phyloP scores from a whole-genome alignment of 2,888 invertebrate genomes.

The Drosophila nr. fundita region DNA sequence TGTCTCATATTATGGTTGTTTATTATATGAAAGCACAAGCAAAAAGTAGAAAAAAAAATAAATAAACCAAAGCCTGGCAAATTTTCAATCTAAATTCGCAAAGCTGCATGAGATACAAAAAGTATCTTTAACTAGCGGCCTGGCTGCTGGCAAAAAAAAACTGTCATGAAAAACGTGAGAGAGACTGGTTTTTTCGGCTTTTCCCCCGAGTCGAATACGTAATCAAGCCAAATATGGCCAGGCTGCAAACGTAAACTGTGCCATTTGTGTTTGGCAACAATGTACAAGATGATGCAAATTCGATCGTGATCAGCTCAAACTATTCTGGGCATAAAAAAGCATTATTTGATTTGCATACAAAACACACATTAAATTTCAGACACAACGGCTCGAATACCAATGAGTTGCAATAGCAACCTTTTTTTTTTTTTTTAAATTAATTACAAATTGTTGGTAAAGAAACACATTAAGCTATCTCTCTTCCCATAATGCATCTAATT shows the following conservation, averaged over 20 bases:
- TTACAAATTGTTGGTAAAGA: constrained; percentile 40
- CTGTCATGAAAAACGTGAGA: constrained; percentile 43
- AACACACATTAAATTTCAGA: constrained; percentile 46
- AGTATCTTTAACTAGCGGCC: constrained; percentile 21
- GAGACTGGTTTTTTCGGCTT: constrained; percentile 43
- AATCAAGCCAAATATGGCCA: constrained; percentile 37
- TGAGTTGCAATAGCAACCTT: constrained; percentile 37
- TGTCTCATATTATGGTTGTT: constrained; percentile 66
- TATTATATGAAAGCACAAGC: constrained; percentile 27
- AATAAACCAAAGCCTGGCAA: constrained; percentile 21
- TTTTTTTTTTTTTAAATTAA: constrained; percentile 50
- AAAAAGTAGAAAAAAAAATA: constrained; percentile 5
- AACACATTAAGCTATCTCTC: background rate
- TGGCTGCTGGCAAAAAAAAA: constrained; percentile 13
- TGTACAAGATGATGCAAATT: constrained; percentile 45
- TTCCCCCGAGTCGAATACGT: constrained; percentile 19
- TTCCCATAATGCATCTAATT: constrained; percentile 2
- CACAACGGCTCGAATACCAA: constrained; percentile 57
- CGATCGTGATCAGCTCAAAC: constrained; percentile 60
- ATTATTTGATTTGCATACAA: constrained; percentile 69
- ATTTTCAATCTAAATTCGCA: constrained; percentile 33
- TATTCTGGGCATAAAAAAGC: constrained; percentile 52
- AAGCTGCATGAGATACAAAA: constrained; percentile 16
- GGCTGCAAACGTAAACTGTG: constrained; percentile 54
- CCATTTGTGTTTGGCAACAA: constrained; percentile 27